Evolutionary conservation across 2,888 invertebrate species (phyloP), one percentile per base, ranked within the genome.

Genomic region (Drosophila merina): DNA sequence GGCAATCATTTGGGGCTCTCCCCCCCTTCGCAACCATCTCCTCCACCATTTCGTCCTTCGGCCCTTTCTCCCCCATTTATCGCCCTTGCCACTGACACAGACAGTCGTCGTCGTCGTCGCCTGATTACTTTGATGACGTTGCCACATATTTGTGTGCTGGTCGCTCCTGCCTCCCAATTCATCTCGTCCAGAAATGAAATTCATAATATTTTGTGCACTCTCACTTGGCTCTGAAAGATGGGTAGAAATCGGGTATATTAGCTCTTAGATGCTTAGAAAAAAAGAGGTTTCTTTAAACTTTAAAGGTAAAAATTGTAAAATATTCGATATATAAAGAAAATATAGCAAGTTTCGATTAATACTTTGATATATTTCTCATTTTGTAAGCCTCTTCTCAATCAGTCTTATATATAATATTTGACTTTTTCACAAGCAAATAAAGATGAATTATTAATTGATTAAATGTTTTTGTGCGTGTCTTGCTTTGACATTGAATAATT

Each of bases 381-480:
- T 14, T 14, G 14, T 14, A 14, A 14, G 14, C 14, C 14, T 12
- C 25, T 26, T 57, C 28, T 6, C 5, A 28, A 28, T 56, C 9
- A 12, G n/a, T 33, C 31, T 36, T 12, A 31, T 31, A 20, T 47
- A 50, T 58, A 26, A 20, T 47, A 50, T 58, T 45, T 40, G 42
- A 36, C 59, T 45, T 40, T 69, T 45, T 40, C 20, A 31, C n/a
- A 57, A 47, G 59, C 76, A 79, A 52, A 77, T 75, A 72, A 73
- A 74, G 81, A 73, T 74, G 74, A 77, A 78, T 86, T 88, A 90
- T 90, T 90, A 90, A 89, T 90, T 86, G 90, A 87, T 82, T 90
- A 88, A 90, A 90, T 88, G 75, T 78, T 67, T 44, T 44, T 36
- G 54, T 68, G 69, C 47, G 49, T 57, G 52, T 57, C 56, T 68